Evolutionary conservation across 2,888 invertebrate species (phyloP), one percentile per base, ranked within the genome.

Genomic region (Terebella lapidaria): DNA sequence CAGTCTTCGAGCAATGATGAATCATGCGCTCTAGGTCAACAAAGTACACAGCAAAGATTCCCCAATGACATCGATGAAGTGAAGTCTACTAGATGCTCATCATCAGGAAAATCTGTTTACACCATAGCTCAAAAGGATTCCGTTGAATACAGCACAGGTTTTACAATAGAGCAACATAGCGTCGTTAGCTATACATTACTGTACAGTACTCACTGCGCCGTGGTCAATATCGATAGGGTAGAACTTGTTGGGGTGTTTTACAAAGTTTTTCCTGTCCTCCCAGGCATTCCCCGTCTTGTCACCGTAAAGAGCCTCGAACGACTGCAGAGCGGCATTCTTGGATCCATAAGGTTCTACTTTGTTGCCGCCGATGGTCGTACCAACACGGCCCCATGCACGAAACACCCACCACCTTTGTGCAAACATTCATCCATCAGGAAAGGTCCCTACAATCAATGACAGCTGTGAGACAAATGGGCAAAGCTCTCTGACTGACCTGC

Each of bases 381-480:
- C 96, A 68, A 96, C 94, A 61, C 97, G 86, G 15, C 99, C 99
- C 97, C 97, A 99, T 0, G 93, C 85, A 20, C 94, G 87, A 82
- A 92, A 95, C 27, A 95, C 74, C 87, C 88, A 91, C 80, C 84
- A 90, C 20, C 81, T 81, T 61, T 10, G 65, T 57, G 18, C 35
- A 52, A 26, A 25, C 53, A 27, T 1, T 24, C n/a, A 55, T 2
- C 10, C 15, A 26, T 53, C n/a, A 18, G 22, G 20, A 5, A 49
- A 18, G 20, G 22, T 20, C 10, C 22, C 15, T 18, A 18, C 49
- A 49, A 15, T n/a, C n/a, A 10, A 35, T 35, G n/a, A n/a, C n/a
- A 15, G n/a, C 10, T 35, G n/a, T 10, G 29, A 3, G 22, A 55
- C 25, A 55, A 20, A 22, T 4, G 35, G 1, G 2, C 28, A 57